These are phyloP conservation scores for Automeris io DNA, from an alignment of 2,888 invertebrate species.

Conservation along the genomic window DNA sequence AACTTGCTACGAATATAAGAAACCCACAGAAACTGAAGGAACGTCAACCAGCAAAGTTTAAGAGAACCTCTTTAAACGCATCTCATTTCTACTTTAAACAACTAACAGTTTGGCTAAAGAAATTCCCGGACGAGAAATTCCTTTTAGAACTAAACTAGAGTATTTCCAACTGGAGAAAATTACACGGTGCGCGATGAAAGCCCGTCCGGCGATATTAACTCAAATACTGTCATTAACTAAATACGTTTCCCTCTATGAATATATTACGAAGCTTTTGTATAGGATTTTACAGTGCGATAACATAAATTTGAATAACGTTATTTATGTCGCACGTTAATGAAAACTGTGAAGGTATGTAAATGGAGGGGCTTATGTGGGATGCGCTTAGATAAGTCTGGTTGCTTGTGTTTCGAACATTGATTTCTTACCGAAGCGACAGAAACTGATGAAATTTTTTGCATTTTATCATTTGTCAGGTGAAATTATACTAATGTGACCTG, in stretches of 20 bases:
- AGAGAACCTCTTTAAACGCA: slow-evolving; percentile 44
- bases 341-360: slow-evolving; percentile 42
- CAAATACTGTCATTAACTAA: slow-evolving; percentile 47
- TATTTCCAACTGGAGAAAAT: slow-evolving; percentile 52
- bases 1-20: too few relatives aligned
- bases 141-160: slow-evolving; percentile 45
- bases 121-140: slow-evolving; percentile 41
- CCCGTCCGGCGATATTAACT: slow-evolving; percentile 28
- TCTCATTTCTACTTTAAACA: slow-evolving; percentile 55
- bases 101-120: slow-evolving; percentile 53
- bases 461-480: too few relatives aligned
- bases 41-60: slow-evolving; percentile 49
- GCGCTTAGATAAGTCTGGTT: slow-evolving; percentile 26
- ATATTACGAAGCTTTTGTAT: slow-evolving; percentile 27
- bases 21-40: slow-evolving; percentile 14
- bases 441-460: slow-evolving; percentile 32
- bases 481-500: slow-evolving; percentile 44
- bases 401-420: slow-evolving; percentile 46
- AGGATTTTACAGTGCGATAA: slow-evolving; percentile 26
- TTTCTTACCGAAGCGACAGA: slow-evolving; percentile 39
- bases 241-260: slow-evolving; percentile 33
- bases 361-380: slow-evolving; percentile 32
- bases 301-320: slow-evolving; percentile 33
- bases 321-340: slow-evolving; percentile 38
- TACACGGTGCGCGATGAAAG: slow-evolving; percentile 36